These are phyloP conservation scores for Eidolon dupreanum DNA, from an alignment of 2,797 vertebrate species.

Conservation along the genomic window DNA sequence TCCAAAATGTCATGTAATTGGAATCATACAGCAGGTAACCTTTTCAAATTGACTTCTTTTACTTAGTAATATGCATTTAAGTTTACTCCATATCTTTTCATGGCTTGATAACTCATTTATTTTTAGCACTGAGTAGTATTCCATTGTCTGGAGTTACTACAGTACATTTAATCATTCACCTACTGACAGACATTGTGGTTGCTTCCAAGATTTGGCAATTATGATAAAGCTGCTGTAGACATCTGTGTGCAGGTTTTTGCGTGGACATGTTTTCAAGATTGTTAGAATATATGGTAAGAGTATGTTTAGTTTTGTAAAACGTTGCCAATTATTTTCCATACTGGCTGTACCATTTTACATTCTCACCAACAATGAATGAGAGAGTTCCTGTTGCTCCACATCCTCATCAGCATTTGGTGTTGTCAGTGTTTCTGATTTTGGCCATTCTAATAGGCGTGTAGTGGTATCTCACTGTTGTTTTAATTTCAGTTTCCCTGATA, in stretches of 20 bases:
- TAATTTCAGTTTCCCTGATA: background rate
- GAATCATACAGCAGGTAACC: background rate
- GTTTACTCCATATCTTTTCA: background rate
- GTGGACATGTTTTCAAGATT: background rate
- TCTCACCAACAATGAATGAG: background rate
- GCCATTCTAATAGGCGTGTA: background rate
- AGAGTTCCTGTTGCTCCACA: background rate
- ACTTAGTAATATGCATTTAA: background rate
- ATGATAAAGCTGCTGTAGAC: background rate
- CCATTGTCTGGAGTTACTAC: background rate
- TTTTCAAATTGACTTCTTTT: background rate
- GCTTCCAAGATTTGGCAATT: background rate
- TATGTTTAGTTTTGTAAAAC: background rate
- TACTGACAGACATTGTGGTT: background rate
- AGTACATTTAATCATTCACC: background rate
- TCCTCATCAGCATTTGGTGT: background rate
- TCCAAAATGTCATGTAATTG: background rate
- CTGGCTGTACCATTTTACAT: background rate
- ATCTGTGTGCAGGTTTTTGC: background rate
- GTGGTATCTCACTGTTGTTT: background rate
- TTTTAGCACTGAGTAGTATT: background rate
- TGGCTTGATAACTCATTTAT: background rate
- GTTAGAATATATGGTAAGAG: background rate
- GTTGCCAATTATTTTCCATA: background rate
- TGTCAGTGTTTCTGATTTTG: background rate